Evolutionary conservation across 2,113 vertebrate genomes (phyloP).

Genomic region (Brienomyrus brachyistius): DNA sequence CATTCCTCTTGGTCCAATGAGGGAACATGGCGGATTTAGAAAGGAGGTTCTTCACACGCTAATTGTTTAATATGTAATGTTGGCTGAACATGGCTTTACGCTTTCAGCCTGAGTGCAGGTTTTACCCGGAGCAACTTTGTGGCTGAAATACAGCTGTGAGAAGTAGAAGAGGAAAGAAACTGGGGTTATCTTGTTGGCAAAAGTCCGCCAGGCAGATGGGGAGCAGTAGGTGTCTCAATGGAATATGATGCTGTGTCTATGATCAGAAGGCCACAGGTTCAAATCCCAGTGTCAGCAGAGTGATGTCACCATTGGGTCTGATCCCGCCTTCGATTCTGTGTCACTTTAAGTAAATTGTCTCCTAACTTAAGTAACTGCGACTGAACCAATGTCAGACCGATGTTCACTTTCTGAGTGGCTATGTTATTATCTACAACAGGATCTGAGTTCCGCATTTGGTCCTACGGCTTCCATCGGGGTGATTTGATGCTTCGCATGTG

Average conservation of each 20-base stretch:
- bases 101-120: neutral
- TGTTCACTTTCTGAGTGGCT: neutral
- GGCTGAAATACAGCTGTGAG: neutral
- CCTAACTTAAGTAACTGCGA: neutral
- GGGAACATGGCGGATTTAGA: neutral
- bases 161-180: neutral
- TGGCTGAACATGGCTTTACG: neutral
- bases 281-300: neutral
- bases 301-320: neutral
- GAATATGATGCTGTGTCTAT: neutral
- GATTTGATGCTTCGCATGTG: neutral
- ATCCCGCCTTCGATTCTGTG: neutral
- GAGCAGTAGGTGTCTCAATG: neutral
- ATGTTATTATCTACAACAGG: neutral
- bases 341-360: neutral
- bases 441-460: neutral
- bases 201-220: neutral
- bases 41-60: neutral
- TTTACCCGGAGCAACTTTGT: neutral
- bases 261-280: neutral
- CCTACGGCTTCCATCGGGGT: neutral
- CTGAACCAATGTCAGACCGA: neutral
- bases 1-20: neutral
- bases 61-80: slow-evolving; percentile 18
- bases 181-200: neutral